Evolutionary conservation across 1,140 invertebrate species (phyloP).

Genomic region (Danaus plexippus): DNA sequence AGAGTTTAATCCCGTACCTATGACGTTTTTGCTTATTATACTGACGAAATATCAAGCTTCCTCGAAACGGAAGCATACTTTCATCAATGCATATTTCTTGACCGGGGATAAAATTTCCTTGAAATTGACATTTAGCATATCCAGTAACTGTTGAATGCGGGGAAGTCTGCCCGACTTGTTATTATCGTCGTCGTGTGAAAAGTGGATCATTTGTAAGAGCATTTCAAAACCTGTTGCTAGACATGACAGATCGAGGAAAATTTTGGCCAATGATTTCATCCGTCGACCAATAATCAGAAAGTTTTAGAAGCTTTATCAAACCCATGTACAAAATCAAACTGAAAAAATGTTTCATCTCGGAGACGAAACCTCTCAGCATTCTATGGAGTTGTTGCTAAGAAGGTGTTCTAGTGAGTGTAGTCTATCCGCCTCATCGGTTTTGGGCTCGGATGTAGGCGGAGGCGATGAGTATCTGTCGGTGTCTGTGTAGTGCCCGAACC

Average conservation of each 20-base stretch:
- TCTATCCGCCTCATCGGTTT: constrained; percentile 18
- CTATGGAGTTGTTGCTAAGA: too few relatives aligned
- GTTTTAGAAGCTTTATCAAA: constrained; percentile 27
- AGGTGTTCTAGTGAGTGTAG: constrained; percentile 7
- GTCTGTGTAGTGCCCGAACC: too few relatives aligned
- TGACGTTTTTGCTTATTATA: constrained; percentile 51
- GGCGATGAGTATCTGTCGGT: too few relatives aligned
- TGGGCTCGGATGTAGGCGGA: too few relatives aligned
- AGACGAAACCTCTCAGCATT: constrained; percentile 14
- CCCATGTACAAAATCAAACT: constrained; percentile 29
- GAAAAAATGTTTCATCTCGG: constrained; percentile 19
- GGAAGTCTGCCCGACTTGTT: constrained; percentile 25
- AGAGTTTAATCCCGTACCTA: constrained; percentile 53
- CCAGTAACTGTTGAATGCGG: constrained; percentile 18
- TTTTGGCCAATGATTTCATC: constrained; percentile 23
- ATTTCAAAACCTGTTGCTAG: constrained; percentile 28
- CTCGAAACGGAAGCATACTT: constrained; percentile 42
- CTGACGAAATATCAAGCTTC: constrained; percentile 44
- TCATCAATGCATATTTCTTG: constrained; percentile 42
- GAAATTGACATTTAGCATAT: constrained; percentile 35
- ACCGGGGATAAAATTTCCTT: constrained; percentile 34
- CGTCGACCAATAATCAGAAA: constrained; percentile 26
- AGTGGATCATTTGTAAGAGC: constrained; percentile 29
- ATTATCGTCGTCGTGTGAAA: constrained; percentile 25
- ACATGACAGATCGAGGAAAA: constrained; percentile 25